A percentile compares a stretch with the other conserved stretches of the same genome.
These are phyloP conservation scores for Rhombomys opimus DNA, from an alignment of 2,113 vertebrate species.

Conservation along the genomic window DNA sequence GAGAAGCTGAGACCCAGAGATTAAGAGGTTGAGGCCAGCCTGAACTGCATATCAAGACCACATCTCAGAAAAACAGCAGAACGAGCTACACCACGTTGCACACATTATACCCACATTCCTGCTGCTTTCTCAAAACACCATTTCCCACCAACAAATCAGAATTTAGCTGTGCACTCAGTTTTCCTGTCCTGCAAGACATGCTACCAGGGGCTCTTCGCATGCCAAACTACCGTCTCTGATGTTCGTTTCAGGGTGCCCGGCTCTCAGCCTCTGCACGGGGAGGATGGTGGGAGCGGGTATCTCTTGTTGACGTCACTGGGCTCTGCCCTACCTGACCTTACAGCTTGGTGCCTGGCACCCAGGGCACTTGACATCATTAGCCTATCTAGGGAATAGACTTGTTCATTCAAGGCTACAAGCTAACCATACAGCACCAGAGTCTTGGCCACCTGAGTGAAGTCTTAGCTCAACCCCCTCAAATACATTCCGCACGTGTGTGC, in stretches of 20 bases:
- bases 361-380: not conserved
- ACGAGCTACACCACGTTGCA: not conserved
- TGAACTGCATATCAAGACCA: not conserved
- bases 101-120: not conserved
- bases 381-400: not conserved
- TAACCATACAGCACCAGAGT: not conserved
- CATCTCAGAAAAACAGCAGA: not conserved
- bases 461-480: not conserved
- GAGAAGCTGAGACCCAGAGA: not conserved
- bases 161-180: not conserved
- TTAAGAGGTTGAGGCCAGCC: not conserved
- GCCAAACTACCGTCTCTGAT: not conserved
- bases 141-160: conserved; percentile 29
- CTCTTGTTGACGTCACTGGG: not conserved
- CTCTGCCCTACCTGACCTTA: not conserved
- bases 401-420: not conserved
- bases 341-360: not conserved
- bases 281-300: not conserved
- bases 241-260: not conserved
- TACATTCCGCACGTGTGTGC: not conserved
- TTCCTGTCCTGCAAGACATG: not conserved
- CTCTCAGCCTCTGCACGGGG: not conserved
- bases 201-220: not conserved
- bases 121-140: not conserved
- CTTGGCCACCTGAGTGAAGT: not conserved